Conservation (phyloP, 2,797 vertebrate species). For the Pantherophis alleghaniensis region DNA sequence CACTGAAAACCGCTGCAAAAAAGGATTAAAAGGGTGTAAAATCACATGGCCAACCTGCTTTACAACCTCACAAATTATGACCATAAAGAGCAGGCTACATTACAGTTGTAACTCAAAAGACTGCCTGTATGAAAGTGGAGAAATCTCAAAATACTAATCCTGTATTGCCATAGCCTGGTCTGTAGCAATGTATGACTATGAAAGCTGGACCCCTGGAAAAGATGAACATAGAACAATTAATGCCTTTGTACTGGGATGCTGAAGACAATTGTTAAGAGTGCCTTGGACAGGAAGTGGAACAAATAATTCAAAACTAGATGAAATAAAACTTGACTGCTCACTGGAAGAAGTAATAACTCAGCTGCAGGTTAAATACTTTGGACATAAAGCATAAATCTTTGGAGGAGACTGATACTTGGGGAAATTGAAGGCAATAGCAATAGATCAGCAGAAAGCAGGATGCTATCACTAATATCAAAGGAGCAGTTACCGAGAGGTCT, state of each 20-base stretch:
- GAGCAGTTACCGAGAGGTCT: not conserved
- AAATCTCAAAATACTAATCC: not conserved
- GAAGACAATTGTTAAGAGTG: not conserved
- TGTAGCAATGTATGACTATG: not conserved
- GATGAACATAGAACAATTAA: not conserved
- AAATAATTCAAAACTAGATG: not conserved
- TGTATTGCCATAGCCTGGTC: not conserved
- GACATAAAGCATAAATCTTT: not conserved
- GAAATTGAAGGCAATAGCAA: not conserved
- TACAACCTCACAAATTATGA: not conserved
- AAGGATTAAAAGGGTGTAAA: not conserved
- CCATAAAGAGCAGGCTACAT: not conserved
- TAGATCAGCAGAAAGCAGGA: not conserved
- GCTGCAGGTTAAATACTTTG: not conserved
- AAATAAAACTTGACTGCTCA: not conserved
- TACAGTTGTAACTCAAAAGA: not conserved
- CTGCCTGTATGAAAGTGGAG: not conserved
- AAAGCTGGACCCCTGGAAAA: not conserved
- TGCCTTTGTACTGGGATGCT: not conserved
- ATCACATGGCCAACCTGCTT: not conserved
- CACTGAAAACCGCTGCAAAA: not conserved
- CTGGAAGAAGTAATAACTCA: not conserved
- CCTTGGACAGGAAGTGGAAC: not conserved
- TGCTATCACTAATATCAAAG: not conserved
- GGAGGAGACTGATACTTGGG: not conserved